phyloP scores from a whole-genome alignment of 2,113 vertebrate species.

The Phyllostomus discolor region DNA sequence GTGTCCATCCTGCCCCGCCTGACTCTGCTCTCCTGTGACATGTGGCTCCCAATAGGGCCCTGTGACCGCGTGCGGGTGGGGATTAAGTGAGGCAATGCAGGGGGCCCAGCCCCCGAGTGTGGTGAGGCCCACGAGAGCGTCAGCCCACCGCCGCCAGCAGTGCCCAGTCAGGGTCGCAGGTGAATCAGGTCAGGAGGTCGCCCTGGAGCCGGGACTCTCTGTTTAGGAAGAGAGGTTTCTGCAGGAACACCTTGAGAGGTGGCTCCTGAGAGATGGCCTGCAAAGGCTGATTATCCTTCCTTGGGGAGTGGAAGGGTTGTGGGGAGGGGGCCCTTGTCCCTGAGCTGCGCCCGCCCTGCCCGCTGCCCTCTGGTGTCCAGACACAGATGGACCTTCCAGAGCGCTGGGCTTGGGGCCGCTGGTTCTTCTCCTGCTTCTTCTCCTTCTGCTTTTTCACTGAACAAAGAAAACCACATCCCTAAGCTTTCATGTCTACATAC shows the following conservation, averaged over 20 bases:
- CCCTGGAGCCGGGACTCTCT: neutral
- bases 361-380: neutral
- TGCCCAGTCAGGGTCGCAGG: neutral
- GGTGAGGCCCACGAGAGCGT: fast-evolving
- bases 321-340: fast-evolving
- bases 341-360: fast-evolving
- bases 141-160: neutral
- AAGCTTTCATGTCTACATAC: neutral
- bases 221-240: neutral
- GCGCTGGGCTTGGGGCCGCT: neutral
- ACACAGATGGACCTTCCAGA: fast-evolving
- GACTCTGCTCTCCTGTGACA: neutral
- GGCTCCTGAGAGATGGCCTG: neutral
- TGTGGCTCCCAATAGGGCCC: fast-evolving
- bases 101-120: fast-evolving
- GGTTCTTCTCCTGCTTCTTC: neutral
- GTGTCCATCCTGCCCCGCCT: fast-evolving
- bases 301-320: neutral
- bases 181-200: neutral
- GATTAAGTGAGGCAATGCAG: fast-evolving
- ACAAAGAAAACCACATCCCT: neutral
- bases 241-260: neutral
- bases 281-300: neutral
- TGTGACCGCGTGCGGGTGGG: fast-evolving
- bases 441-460: neutral